Conservation (phyloP, 2,797 vertebrate genomes). For the Distichodus sexfasciatus region DNA sequence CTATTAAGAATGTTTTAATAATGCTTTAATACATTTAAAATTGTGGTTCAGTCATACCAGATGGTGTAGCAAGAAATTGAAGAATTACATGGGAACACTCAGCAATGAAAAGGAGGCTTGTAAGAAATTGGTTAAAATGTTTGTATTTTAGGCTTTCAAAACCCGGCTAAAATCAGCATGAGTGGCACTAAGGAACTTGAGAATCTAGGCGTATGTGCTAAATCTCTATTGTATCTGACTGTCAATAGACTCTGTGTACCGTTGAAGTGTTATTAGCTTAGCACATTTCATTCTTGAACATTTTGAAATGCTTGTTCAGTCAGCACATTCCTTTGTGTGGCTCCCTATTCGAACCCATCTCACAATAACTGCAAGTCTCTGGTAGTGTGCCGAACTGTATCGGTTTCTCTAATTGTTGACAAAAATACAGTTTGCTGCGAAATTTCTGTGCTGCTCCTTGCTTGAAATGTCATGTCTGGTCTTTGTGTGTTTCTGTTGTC, state of each 20-base stretch:
- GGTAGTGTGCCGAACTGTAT: background rate
- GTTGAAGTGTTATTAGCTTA: slow-evolving; percentile 7
- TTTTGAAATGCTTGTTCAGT: slow-evolving; percentile 9
- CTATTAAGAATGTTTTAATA: too few species aligned
- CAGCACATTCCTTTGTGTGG: background rate
- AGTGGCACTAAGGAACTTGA: background rate
- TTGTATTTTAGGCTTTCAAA: background rate
- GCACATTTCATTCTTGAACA: background rate
- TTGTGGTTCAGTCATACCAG: background rate
- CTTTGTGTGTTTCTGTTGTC: slow-evolving; percentile 54
- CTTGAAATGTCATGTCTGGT: slow-evolving; percentile 8
- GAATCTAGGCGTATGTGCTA: background rate
- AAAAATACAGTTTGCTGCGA: background rate
- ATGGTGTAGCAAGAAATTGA: background rate
- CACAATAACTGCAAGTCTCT: background rate
- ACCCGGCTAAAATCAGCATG: background rate
- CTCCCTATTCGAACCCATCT: background rate
- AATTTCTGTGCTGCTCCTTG: background rate
- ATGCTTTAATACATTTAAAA: too few species aligned
- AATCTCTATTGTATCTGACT: background rate
- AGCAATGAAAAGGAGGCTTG: background rate
- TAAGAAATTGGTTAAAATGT: background rate
- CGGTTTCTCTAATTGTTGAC: slow-evolving; percentile 12
- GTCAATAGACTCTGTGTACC: background rate
- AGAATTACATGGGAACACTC: background rate